These are phyloP conservation scores for Dasypus novemcinctus DNA, from an alignment of 2,113 vertebrate genomes.

Conservation along the genomic window DNA sequence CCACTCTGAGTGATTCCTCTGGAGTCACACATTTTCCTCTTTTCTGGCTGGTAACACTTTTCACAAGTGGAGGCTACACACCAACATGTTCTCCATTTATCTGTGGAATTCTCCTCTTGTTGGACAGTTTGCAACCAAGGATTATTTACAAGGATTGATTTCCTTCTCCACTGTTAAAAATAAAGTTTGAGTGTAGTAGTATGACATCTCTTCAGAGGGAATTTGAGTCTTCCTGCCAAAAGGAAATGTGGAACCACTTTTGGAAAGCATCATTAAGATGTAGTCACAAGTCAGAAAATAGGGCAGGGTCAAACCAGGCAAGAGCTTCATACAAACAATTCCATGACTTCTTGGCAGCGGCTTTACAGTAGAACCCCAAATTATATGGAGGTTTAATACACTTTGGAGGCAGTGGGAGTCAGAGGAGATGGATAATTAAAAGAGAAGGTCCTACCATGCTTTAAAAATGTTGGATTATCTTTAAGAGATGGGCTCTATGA, in stretches of 20 bases:
- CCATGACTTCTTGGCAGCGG: neutral
- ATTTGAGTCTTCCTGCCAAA: neutral
- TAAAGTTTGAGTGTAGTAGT: neutral
- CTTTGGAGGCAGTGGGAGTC: neutral
- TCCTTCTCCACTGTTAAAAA: neutral
- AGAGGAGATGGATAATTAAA: neutral
- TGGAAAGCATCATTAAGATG: neutral
- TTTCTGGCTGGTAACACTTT: neutral
- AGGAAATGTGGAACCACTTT: neutral
- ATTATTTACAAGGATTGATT: neutral
- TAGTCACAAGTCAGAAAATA: neutral
- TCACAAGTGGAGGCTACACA: neutral
- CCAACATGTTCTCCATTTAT: accelerated
- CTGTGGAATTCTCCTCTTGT: neutral
- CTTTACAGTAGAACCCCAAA: neutral
- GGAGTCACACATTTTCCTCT: neutral
- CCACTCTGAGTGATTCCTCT: neutral
- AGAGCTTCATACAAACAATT: no score
- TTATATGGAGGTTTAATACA: neutral
- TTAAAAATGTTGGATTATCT: neutral
- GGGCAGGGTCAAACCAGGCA: neutral
- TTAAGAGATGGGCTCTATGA: neutral
- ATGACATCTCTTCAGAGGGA: neutral
- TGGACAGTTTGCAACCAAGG: neutral
- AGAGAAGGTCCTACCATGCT: neutral